Evolutionary conservation across 2,888 invertebrate genomes (phyloP), one percentile per base, ranked within the genome.

Genomic region (Cerceris ruficornis): DNA sequence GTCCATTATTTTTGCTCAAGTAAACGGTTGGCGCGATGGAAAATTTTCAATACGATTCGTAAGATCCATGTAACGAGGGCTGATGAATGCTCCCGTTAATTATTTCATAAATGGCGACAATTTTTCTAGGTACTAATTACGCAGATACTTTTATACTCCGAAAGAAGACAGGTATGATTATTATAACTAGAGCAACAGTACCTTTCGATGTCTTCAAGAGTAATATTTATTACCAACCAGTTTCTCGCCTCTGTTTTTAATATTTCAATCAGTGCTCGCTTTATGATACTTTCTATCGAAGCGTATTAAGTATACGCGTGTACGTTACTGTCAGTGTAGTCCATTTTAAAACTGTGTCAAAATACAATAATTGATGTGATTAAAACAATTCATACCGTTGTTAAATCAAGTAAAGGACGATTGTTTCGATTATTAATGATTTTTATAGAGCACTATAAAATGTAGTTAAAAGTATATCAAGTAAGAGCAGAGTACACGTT

Each of bases 161-260:
- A 70, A 64, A 65, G 64, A 81, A 67, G 69, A 52, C 46, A 69
- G 66, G 41, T 73, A 76, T 65, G 65, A 77, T 59, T 77, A 70
- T 54, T 77, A 64, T 77, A 69, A 74, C 61, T 77, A 85, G 67
- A 61, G 69, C 71, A 75, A 77, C 74, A 75, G 66, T 74, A 77
- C 68, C 69, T 73, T 58, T 62, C 42, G 17, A 68, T 73, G 52
- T 73, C 60, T 68, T 50, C 62, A 68, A 62, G 46, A 77, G 69
- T 83, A 79, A 85, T 85, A 87, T 86, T 86, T 86, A 87, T 86
- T 87, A 82, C 67, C 67, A 72, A 77, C 17, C 77, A 81, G 13
- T 77, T 68, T 77, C 70, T 55, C 59, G 58, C 80, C 59, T 73
- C 61, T 66, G 15, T 85, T 39, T 69, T 73, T 52, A 82, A 69